phyloP scores from a whole-genome alignment of 2,113 vertebrate genomes.

The Spea bombifrons region DNA sequence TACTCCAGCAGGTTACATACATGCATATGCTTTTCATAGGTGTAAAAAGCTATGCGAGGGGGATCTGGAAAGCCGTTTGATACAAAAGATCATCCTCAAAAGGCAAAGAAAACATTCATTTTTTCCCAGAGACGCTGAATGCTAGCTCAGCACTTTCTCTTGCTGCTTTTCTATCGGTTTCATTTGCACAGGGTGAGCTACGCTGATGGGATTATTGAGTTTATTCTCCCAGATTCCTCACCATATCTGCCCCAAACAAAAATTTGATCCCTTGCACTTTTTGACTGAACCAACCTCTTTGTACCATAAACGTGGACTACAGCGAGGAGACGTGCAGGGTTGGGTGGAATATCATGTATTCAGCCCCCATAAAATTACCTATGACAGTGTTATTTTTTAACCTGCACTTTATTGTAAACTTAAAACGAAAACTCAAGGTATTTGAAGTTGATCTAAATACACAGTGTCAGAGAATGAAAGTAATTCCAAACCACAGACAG shows the following conservation, averaged over 20 bases:
- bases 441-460: too few relatives aligned
- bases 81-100: background rate
- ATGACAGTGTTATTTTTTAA: too few relatives aligned
- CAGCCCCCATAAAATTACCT: too few relatives aligned
- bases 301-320: too few relatives aligned
- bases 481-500: too few relatives aligned
- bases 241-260: conserved; percentile 9
- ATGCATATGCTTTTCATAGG: too few relatives aligned
- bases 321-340: too few relatives aligned
- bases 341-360: too few relatives aligned
- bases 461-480: too few relatives aligned
- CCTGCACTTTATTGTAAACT: too few relatives aligned
- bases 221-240: conserved; percentile 28
- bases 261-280: conserved; percentile 8
- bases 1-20: too few relatives aligned
- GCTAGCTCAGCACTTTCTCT: conserved; percentile 1
- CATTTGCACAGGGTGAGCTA: background rate
- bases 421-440: too few relatives aligned
- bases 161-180: background rate
- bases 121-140: background rate
- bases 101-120: background rate
- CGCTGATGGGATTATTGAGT: conserved; percentile 23
- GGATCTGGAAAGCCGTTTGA: background rate
- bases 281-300: conserved; percentile 9
- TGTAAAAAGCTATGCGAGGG: background rate